Evolutionary conservation across 2,888 invertebrate genomes (phyloP).

Genomic region (Perdita meconis): DNA sequence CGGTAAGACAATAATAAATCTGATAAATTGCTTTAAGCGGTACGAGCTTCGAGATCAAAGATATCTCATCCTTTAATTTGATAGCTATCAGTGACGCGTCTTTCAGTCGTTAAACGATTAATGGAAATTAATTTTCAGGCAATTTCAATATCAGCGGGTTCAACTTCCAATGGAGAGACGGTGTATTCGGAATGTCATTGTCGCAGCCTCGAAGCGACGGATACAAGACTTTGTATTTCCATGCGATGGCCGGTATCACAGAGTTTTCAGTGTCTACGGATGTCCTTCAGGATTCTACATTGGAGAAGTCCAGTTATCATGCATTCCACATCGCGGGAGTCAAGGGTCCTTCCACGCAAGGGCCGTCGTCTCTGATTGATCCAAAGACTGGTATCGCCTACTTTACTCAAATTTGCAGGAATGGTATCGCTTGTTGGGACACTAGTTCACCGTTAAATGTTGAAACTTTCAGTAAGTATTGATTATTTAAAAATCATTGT

Average conservation of each 20-base stretch:
- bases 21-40: no score
- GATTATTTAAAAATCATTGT: neutral
- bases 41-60: no score
- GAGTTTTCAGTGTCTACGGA: constrained; percentile 92
- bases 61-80: neutral
- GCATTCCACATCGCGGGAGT: constrained; percentile 89
- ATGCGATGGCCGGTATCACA: constrained; percentile 91
- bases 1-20: constrained; percentile 70
- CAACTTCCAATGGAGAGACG: constrained; percentile 94
- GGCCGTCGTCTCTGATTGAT: constrained; percentile 90
- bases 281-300: constrained; percentile 89
- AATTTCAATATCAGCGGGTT: constrained; percentile 91
- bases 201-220: constrained; percentile 86
- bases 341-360: constrained; percentile 89
- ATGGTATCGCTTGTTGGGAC: constrained; percentile 94
- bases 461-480: constrained; percentile 85
- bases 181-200: constrained; percentile 91
- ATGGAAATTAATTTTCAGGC: constrained; percentile 84
- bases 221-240: constrained; percentile 91
- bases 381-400: constrained; percentile 89
- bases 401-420: constrained; percentile 91
- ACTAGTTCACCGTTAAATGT: constrained; percentile 87
- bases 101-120: neutral
- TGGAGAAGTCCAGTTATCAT: constrained; percentile 89
- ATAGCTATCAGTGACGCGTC: neutral